These are phyloP conservation scores for Chondrilla cf. caribensis DNA, from an alignment of 37 sponge, comb jelly and placozoan species.

Conservation along the genomic window DNA sequence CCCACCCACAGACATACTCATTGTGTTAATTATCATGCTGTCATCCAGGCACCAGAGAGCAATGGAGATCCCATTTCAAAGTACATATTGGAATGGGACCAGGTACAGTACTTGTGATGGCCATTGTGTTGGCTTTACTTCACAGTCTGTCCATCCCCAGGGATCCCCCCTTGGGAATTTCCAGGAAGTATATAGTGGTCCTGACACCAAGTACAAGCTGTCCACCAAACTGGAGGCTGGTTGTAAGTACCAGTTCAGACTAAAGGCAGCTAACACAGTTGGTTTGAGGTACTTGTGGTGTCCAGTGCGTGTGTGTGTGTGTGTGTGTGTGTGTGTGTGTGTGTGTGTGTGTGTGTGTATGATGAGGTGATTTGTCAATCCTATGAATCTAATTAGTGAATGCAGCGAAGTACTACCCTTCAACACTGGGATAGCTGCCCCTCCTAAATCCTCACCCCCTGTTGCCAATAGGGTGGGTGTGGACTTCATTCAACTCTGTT, in stretches of 20 bases:
- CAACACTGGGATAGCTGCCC: constrained; percentile 38
- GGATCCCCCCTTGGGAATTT: not conserved
- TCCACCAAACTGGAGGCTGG: constrained; percentile 26
- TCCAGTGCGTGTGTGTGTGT: not conserved
- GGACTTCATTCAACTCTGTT: not conserved
- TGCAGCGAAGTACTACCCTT: constrained; percentile 37
- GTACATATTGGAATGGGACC: constrained; percentile 69
- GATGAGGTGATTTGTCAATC: not conserved
- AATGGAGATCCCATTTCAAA: constrained; percentile 61
- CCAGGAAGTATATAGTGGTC: constrained; percentile 31
- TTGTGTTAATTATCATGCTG: not conserved
- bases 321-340: too few species aligned
- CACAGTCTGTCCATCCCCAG: not conserved
- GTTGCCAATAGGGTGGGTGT: constrained; percentile 4
- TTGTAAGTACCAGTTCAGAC: constrained; percentile 32
- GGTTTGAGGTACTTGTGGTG: not conserved
- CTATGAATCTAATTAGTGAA: constrained; percentile 34
- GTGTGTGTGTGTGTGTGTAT: too few species aligned
- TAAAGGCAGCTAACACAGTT: constrained; percentile 29
- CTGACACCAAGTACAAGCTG: constrained; percentile 54
- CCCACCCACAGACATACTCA: not conserved
- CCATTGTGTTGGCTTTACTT: too few species aligned
- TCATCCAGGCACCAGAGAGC: constrained; percentile 37
- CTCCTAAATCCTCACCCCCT: constrained; percentile 48
- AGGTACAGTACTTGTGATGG: not conserved